Evolutionary conservation across 2,888 invertebrate genomes (phyloP), one percentile per base, ranked within the genome.

Genomic region (Ethmia dodecea): DNA sequence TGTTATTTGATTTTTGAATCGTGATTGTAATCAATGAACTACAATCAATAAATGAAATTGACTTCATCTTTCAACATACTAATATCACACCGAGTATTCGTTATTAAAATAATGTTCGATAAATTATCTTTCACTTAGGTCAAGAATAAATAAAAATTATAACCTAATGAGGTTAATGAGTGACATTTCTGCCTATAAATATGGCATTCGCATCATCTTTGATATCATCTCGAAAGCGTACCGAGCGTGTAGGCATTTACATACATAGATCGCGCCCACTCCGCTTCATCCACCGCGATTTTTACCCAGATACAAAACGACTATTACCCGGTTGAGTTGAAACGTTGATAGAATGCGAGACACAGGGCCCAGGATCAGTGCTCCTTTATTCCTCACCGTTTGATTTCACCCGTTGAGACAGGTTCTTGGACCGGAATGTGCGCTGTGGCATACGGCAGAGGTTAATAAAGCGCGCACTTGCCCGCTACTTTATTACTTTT

Each of bases 381-480:
- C 69, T 71, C 54, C 62, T 66, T 58, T 55, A 69, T 55, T 60
- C 57, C 60, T 57, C 60, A 58, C 65, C 58, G 51, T 74, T 67
- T 63, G 63, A 64, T 69, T 73, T 73, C 65, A 62, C 65, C 64
- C 60, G 61, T 49, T 44, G 55, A 52, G 71, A 77, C 78, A 61
- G 67, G 78, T 77, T 73, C 58, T 60, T 56, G 45, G 59, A 60
- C 55, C 59, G 71, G 72, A 67, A 71, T 70, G 68, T 58, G 49
- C 53, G 53, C 52, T 48, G 64, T 59, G 61, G 64, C 59, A 53
- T 72, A 70, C 73, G 55, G 60, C 65, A 60, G 70, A 66, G 68
- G 73, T 77, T 75, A 78, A 78, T 81, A 81, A 80, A 75, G 77
- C 78, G 75, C 75, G 74, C 78, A 80, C 81, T 79, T 75, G 76